A percentile compares a stretch with the other conserved stretches of the same genome.
Evolutionary conservation across 2,797 vertebrate species (phyloP).

Genomic region (Macropus fuliginosus): DNA sequence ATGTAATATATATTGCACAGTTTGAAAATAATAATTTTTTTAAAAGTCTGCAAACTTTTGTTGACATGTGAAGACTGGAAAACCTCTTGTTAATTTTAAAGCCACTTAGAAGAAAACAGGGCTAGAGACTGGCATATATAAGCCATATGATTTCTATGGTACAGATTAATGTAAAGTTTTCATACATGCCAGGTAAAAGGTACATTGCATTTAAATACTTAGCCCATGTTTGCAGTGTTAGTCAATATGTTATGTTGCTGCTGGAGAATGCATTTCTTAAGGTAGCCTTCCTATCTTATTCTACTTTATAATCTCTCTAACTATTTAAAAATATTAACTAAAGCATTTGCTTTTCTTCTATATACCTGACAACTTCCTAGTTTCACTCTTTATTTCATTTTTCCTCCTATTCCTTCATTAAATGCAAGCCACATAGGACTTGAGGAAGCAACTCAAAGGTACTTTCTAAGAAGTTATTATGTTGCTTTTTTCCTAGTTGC

Average conservation of each 20-base stretch:
- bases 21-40: background rate
- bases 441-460: background rate
- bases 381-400: conserved; percentile 2
- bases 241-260: background rate
- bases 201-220: background rate
- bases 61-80: background rate
- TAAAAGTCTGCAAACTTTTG: background rate
- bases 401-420: background rate
- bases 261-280: background rate
- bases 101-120: background rate
- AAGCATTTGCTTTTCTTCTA: background rate
- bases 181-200: background rate
- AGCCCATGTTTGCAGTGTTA: background rate
- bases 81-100: background rate
- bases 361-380: background rate
- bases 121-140: background rate
- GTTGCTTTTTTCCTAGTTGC: background rate
- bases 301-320: background rate
- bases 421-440: conserved; percentile 3
- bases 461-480: background rate
- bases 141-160: background rate
- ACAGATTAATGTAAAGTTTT: background rate
- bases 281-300: background rate
- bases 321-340: background rate
- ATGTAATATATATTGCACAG: background rate